Evolutionary conservation across 2,113 vertebrate genomes (phyloP).

Genomic region (Cacatua alba): DNA sequence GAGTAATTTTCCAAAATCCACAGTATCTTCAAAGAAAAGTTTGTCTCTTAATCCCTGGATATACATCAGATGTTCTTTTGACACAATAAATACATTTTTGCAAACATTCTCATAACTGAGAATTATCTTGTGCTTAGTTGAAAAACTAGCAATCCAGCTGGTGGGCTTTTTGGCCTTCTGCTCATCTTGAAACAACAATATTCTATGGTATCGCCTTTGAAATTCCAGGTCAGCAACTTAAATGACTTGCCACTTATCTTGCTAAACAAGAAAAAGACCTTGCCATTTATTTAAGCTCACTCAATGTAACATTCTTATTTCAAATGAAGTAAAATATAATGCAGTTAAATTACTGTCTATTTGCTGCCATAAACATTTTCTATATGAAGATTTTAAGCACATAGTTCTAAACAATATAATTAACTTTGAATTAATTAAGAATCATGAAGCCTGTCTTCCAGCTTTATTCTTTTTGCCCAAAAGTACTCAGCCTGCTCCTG

Average conservation of each 20-base stretch:
- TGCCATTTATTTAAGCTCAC: conserved; percentile 61
- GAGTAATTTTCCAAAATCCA: neutral
- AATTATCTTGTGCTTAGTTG: neutral
- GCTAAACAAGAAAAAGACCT: conserved; percentile 62
- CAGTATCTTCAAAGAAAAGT: neutral
- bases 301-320: conserved; percentile 74
- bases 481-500: conserved; percentile 45
- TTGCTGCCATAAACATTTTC: conserved; percentile 77
- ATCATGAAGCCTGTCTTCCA: conserved; percentile 59
- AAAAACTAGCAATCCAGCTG: neutral
- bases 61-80: neutral
- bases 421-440: conserved; percentile 78
- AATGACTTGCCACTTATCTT: conserved; percentile 59
- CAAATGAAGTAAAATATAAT: conserved; percentile 75
- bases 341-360: conserved; percentile 75
- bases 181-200: neutral
- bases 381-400: conserved; percentile 75
- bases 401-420: conserved; percentile 74
- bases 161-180: neutral
- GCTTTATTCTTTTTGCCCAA: conserved; percentile 65
- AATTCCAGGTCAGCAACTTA: conserved; percentile 38
- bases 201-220: neutral
- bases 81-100: neutral
- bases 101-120: neutral
- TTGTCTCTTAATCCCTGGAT: neutral